These are phyloP conservation scores for Potorous gilbertii DNA, from an alignment of 2,797 vertebrate species.

Conservation along the genomic window DNA sequence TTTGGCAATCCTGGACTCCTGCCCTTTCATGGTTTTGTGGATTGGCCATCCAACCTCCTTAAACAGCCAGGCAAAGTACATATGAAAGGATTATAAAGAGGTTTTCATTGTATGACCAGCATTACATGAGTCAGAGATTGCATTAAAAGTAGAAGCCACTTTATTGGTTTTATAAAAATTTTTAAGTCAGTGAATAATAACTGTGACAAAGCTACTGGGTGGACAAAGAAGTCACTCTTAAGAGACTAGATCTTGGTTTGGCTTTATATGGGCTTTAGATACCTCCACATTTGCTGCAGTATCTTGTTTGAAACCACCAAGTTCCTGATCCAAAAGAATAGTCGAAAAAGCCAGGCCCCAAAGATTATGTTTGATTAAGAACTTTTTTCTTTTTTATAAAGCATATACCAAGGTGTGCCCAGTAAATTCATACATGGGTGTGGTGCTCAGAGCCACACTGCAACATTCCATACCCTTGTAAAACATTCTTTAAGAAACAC, in stretches of 20 bases:
- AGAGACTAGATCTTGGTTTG: neutral
- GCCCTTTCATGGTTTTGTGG: neutral
- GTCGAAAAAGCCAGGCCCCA: neutral
- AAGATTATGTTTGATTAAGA: neutral
- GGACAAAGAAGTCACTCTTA: neutral
- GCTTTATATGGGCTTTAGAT: neutral
- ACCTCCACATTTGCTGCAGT: neutral
- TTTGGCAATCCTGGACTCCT: neutral
- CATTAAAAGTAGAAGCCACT: neutral
- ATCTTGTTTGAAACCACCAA: neutral
- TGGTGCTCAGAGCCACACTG: neutral
- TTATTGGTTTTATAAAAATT: neutral
- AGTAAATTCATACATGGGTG: neutral
- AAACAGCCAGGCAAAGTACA: neutral
- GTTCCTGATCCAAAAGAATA: neutral
- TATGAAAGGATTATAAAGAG: slow-evolving; percentile 5
- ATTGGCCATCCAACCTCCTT: neutral
- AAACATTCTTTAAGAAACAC: neutral
- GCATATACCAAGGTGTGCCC: neutral
- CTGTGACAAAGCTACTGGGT: neutral
- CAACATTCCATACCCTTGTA: neutral
- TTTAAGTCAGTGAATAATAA: neutral
- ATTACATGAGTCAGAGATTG: neutral
- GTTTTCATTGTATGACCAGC: neutral
- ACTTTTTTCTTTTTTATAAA: neutral